Percentiles rank a stretch among this genome's conserved stretches.
phyloP scores from a whole-genome alignment of 2,888 invertebrate species.

The Xanthia icteritia region DNA sequence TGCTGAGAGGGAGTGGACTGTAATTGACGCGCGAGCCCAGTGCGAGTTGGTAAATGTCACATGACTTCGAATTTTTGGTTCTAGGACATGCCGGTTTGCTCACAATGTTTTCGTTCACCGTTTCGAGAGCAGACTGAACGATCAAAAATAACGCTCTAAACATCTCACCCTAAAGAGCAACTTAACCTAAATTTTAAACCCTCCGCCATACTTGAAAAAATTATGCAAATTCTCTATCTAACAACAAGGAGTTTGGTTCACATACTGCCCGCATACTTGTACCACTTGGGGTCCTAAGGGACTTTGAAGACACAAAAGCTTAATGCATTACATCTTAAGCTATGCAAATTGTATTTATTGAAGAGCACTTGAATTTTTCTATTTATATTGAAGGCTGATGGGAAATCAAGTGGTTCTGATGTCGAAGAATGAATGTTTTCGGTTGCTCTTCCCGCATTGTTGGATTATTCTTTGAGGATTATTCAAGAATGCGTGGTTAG shows the following conservation, averaged over 20 bases:
- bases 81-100: no score
- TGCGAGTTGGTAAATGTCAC: no score
- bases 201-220: constrained; percentile 60
- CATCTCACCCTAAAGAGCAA: constrained; percentile 22
- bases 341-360: constrained; percentile 66
- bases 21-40: no score
- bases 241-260: constrained; percentile 70
- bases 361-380: constrained; percentile 63
- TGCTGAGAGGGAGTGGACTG: no score
- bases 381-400: constrained; percentile 57
- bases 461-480: constrained; percentile 12
- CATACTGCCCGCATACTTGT: constrained; percentile 83
- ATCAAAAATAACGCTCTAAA: constrained; percentile 12
- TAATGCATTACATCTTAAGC: constrained; percentile 61
- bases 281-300: constrained; percentile 58
- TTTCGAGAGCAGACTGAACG: background rate
- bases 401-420: constrained; percentile 57
- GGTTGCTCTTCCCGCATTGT: constrained; percentile 51
- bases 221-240: constrained; percentile 75
- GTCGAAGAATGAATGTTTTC: constrained; percentile 21
- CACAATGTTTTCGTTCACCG: no score
- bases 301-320: constrained; percentile 61
- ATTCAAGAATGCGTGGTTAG: background rate
- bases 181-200: constrained; percentile 65
- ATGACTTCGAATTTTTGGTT: no score